A percentile compares a stretch with the other conserved stretches of the same genome.
Evolutionary conservation across 2,888 invertebrate species (phyloP).

Genomic region (Dryobotodes eremita): DNA sequence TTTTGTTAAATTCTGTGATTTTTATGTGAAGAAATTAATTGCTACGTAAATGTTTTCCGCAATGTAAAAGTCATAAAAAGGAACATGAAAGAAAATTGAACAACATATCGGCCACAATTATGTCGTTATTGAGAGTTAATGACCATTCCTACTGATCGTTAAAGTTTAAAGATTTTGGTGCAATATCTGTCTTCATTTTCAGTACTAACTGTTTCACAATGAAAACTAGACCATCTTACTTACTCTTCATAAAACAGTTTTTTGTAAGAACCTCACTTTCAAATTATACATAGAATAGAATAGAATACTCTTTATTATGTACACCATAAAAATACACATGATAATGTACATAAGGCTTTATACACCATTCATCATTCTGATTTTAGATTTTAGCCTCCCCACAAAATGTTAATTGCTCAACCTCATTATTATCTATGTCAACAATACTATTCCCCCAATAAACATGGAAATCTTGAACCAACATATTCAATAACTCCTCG

Average conservation of each 20-base stretch:
- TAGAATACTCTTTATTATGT: too few species aligned
- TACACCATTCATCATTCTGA: background rate
- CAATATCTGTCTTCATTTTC: background rate
- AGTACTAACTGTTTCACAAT: background rate
- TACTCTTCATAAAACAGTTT: background rate
- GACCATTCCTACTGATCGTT: background rate
- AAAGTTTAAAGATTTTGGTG: background rate
- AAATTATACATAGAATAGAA: too few species aligned
- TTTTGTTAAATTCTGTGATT: background rate
- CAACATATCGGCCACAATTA: background rate
- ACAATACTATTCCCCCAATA: constrained; percentile 19
- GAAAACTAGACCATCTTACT: background rate
- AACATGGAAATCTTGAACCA: constrained; percentile 44
- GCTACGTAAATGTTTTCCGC: background rate
- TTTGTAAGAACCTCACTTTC: background rate
- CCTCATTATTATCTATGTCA: constrained; percentile 7
- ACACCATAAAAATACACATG: too few species aligned
- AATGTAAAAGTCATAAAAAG: background rate
- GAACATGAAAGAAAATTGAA: background rate
- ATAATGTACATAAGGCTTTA: background rate
- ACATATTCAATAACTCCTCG: constrained; percentile 50
- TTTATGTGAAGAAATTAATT: background rate
- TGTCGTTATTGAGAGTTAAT: background rate
- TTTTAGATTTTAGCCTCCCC: background rate
- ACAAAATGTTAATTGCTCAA: constrained; percentile 22